These are phyloP conservation scores for Catonia carolina DNA, from an alignment of 2,888 invertebrate species.

Conservation along the genomic window DNA sequence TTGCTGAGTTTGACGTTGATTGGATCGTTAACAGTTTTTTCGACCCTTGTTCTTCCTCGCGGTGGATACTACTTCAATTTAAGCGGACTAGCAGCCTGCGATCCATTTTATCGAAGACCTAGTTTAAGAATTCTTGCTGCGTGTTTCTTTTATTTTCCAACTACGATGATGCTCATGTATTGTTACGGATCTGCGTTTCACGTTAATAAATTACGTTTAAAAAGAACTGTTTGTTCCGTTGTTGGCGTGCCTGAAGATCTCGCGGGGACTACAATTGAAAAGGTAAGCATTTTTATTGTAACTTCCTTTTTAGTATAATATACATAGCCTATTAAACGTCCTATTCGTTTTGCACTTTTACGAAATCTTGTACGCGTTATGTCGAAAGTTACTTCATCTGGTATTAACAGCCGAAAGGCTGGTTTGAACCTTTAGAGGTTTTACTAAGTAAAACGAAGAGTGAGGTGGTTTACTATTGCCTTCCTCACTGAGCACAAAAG, in stretches of 20 bases:
- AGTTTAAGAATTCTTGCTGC: conserved; percentile 72
- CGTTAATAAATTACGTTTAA: conserved; percentile 71
- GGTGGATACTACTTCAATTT: conserved; percentile 85
- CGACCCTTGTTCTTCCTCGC: conserved; percentile 71
- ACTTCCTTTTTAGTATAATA: not conserved
- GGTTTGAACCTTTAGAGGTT: no score
- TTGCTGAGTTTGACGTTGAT: conserved; percentile 82
- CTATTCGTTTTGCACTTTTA: no score
- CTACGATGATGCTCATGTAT: conserved; percentile 87
- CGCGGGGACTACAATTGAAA: conserved; percentile 47
- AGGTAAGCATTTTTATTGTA: conserved; percentile 43
- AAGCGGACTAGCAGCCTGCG: conserved; percentile 78
- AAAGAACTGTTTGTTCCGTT: conserved; percentile 38
- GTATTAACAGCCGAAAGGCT: no score
- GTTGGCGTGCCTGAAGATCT: conserved; percentile 46
- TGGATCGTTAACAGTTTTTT: conserved; percentile 73
- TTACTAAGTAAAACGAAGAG: no score
- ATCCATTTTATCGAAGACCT: conserved; percentile 75
- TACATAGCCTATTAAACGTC: no score
- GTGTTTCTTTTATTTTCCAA: conserved; percentile 83
- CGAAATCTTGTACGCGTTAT: no score
- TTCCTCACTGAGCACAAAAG: no score
- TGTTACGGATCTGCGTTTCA: conserved; percentile 87
- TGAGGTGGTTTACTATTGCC: no score
- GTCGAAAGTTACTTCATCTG: no score